phyloP scores from a whole-genome alignment of 2,888 invertebrate genomes.

The Caenorhabditis parvicauda region DNA sequence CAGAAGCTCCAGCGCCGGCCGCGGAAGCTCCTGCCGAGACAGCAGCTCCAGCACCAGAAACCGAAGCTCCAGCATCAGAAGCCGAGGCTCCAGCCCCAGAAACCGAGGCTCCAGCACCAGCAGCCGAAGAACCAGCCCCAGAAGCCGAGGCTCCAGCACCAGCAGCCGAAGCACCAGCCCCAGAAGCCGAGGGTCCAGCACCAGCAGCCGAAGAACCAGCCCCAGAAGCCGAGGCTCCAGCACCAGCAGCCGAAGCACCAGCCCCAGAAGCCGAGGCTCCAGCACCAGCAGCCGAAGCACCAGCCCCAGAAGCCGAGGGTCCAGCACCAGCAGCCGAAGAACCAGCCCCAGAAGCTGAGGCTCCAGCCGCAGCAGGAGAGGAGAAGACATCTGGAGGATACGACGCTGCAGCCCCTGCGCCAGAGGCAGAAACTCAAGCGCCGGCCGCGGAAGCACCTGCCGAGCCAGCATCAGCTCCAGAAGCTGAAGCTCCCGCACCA shows the following conservation, averaged over 20 bases:
- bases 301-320: too few species aligned
- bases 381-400: background rate
- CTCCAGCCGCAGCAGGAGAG: background rate
- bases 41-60: background rate
- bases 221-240: background rate
- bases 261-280: conserved; percentile 1
- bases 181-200: too few species aligned
- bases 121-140: too few species aligned
- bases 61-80: conserved; percentile 4
- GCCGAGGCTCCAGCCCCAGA: background rate
- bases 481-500: background rate
- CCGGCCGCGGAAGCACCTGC: conserved; percentile 1
- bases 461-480: conserved; percentile 10
- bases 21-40: conserved; percentile 4
- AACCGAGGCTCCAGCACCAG: background rate
- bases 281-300: background rate
- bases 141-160: too few species aligned
- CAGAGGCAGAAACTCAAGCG: conserved; percentile 5
- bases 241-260: conserved; percentile 6
- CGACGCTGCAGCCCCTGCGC: conserved; percentile 8
- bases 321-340: background rate
- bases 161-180: too few species aligned
- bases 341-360: conserved; percentile 2
- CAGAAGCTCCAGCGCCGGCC: conserved; percentile 1
- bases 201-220: too few species aligned